phyloP scores from a whole-genome alignment of 2,113 vertebrate species.

The Synchiropus splendidus region DNA sequence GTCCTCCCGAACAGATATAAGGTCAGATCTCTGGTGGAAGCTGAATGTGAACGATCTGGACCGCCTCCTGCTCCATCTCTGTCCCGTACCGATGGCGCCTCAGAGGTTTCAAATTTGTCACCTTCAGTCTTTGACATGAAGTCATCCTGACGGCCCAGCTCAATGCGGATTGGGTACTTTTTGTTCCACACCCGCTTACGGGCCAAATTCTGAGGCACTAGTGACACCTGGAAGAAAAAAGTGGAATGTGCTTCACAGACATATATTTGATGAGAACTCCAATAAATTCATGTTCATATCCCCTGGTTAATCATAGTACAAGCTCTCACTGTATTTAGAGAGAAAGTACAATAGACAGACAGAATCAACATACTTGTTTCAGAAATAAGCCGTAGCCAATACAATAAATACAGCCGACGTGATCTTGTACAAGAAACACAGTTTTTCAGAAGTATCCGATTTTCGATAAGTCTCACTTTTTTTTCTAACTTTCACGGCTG shows the following conservation, averaged over 20 bases:
- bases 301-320: no score
- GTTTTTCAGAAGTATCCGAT: no score
- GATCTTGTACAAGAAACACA: no score
- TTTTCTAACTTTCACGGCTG: no score
- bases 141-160: conserved; percentile 85
- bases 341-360: no score
- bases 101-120: conserved; percentile 63
- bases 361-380: no score
- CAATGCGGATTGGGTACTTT: conserved; percentile 96
- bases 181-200: conserved; percentile 96
- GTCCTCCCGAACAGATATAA: conserved; percentile 94
- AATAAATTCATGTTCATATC: no score
- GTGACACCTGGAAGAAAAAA: conserved; percentile 69
- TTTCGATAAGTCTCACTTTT: no score
- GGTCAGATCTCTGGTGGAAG: conserved; percentile 61
- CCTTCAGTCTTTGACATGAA: conserved; percentile 87
- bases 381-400: no score
- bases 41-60: conserved; percentile 62
- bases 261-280: background rate
- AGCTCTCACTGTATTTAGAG: no score
- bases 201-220: conserved; percentile 84
- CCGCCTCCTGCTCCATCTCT: conserved; percentile 44
- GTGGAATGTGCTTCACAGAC: background rate
- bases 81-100: conserved; percentile 63
- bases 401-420: no score